These are phyloP conservation scores for Formica aserva DNA, from an alignment of 2,888 invertebrate species.

Conservation along the genomic window DNA sequence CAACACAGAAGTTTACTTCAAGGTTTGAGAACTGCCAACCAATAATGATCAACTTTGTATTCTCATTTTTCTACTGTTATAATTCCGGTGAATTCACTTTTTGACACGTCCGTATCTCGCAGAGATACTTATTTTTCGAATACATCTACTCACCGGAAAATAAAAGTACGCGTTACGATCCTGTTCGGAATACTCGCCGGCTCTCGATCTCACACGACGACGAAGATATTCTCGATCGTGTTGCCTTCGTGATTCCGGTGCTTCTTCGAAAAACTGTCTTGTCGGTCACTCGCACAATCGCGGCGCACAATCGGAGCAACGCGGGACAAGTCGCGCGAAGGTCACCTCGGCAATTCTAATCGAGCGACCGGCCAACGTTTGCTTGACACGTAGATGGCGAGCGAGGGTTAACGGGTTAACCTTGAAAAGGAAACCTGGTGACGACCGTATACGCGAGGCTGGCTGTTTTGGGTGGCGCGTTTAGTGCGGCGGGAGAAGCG, in stretches of 20 bases:
- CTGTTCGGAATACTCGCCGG: background rate
- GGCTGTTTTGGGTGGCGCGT: conserved; percentile 84
- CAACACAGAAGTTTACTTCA: background rate
- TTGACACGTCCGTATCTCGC: background rate
- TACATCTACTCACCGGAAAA: conserved; percentile 40
- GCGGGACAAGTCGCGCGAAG: conserved; percentile 52
- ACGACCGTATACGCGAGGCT: conserved; percentile 81
- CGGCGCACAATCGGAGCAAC: conserved; percentile 33
- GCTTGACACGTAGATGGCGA: conserved; percentile 72
- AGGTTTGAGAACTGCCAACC: background rate
- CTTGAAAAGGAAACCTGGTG: conserved; percentile 83
- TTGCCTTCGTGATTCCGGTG: conserved; percentile 4
- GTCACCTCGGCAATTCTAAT: conserved; percentile 66
- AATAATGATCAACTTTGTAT: background rate
- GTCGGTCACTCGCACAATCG: conserved; percentile 43
- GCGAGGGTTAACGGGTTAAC: conserved; percentile 77
- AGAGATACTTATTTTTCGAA: background rate
- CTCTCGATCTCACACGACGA: conserved; percentile 1
- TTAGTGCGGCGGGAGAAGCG: conserved; percentile 69
- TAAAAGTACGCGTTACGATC: conserved; percentile 3
- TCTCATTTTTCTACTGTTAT: background rate
- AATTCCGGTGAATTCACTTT: background rate
- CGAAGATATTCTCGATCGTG: background rate
- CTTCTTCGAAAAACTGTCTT: conserved; percentile 32
- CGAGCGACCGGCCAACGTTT: conserved; percentile 57